Evolutionary conservation across 1,140 invertebrate species (phyloP), one percentile per base, ranked within the genome.

Genomic region (Teleogryllus occipitalis): DNA sequence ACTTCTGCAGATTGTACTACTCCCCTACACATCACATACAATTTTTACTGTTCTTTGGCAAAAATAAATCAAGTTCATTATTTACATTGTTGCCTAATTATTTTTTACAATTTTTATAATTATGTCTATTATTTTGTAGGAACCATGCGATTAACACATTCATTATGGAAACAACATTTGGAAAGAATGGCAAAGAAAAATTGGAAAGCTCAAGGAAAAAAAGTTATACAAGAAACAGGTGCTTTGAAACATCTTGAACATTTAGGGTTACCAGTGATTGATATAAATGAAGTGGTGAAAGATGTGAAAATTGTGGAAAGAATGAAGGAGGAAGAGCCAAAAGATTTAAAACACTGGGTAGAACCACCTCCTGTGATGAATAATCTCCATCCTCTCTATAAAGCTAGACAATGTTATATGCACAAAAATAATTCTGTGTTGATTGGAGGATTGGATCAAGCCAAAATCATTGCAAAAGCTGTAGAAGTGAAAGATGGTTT

Each of bases 401-500:
- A 94, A 82, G 85, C 89, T 48, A 87, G 83, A 79, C 85, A 87
- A 8, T 91, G 92, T 82, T 87, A 91, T 47, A 86, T 88, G 0
- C 89, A 90, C 82, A 87, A 87, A 80, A 88, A 91, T 81, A 85
- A 87, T 80, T 91, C 90, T 87, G 89, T 94, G 27, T 85, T 95
- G 7, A 83, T 95, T 74, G 89, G 92, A 85, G 94, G 94, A 14
- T 82, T 93, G 48, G 82, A 87, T 0, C 94, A 96, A 88, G 93
- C 93, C 18, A 88, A 91, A 86, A 84, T 91, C 22, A 85, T 96
- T 8, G 93, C 92, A n/a, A 95, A 95, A 83, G 90, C 92, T 18
- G 85, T 95, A 21, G 85, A 90, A 84, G 85, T 94, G 54, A 84
- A 90, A 81, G 84, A 90, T 74, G 87, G 85, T 80, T 84, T 94